Evolutionary conservation across 2,888 invertebrate genomes (phyloP), one percentile per base, ranked within the genome.

Genomic region (Agrilus cyanescens): DNA sequence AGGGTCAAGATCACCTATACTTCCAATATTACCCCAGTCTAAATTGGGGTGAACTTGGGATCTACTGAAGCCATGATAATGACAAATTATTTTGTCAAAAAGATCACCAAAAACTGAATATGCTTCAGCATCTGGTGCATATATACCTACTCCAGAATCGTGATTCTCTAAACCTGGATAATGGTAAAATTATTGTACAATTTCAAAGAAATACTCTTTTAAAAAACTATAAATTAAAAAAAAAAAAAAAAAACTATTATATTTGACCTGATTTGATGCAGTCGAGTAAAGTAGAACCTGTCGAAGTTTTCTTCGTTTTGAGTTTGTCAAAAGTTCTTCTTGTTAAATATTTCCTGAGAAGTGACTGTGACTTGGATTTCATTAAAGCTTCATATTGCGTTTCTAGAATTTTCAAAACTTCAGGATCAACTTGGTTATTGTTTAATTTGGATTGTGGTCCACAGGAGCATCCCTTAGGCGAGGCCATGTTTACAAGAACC

Each of bases 71-170:
- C 76, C 76, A 60, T 82, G 81, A 62, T 81, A 81, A 53, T 80
- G 78, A 54, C 75, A 73, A 58, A 83, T 82, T 53, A 82, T 71
- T 14, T 76, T 75, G 63, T 81, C 74, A 62, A 83, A 82, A 41
- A 84, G 65, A 16, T 72, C 72, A 42, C 70, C 69, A 59, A 82
- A 83, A 31, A 74, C 65, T 29, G 67, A 65, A 66, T 82, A 83
- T n/a, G 78, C 69, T 53, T 81, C 78, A 3, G 78, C 74, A 61
- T 82, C 81, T 4, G 78, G 73, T 1, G 82, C 81, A 57, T 81
- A 81, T 37, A 80, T 61, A 36, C 81, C 82, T 35, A 78, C 68
- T 15, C 74, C 72, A 35, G 79, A 78, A 62, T 82, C 80, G 38
- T 74, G 67, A 63, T 83, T 80, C 57, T 72, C 73, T 29, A 80